phyloP scores from a whole-genome alignment of 2,797 vertebrate genomes.

The Knipowitschia caucasica region DNA sequence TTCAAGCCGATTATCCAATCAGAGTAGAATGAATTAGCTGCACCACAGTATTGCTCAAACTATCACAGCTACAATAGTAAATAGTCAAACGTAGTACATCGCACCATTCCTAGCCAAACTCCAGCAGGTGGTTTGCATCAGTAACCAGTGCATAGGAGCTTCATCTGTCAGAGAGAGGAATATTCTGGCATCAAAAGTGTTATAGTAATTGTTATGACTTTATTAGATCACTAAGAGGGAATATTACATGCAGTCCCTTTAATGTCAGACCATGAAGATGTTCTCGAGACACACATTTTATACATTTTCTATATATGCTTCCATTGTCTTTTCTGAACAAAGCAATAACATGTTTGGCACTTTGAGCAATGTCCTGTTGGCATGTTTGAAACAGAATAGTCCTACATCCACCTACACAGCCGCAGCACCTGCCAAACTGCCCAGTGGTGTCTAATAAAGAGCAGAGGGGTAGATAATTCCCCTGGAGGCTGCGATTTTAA shows the following conservation, averaged over 20 bases:
- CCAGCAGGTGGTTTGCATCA: no score
- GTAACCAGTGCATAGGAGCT: no score
- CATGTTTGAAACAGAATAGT: constrained; percentile 30
- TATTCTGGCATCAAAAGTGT: no score
- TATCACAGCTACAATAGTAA: no score
- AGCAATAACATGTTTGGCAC: constrained; percentile 7
- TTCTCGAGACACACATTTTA: neutral
- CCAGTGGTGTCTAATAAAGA: constrained; percentile 40
- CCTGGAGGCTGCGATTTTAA: constrained; percentile 42
- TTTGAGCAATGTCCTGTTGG: constrained; percentile 14
- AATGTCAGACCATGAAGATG: neutral
- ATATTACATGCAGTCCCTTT: neutral
- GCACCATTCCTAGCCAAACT: no score
- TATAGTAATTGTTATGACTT: no score
- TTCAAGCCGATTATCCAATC: no score
- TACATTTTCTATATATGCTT: neutral
- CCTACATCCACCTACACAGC: constrained; percentile 42
- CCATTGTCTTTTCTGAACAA: constrained; percentile 7
- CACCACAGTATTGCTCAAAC: no score
- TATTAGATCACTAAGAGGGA: no score
- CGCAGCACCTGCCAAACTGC: constrained; percentile 48
- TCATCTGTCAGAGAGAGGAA: no score
- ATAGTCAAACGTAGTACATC: no score
- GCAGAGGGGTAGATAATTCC: constrained; percentile 33
- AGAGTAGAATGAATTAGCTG: no score